Evolutionary conservation across 2,113 vertebrate genomes (phyloP).

Genomic region (cat (Felis catus)): F.catus_Fca126_mat1.0 CM031416.1:41891501-41892000

Average conservation of each 20-base stretch:
- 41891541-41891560: not conserved
- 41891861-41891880: not conserved
- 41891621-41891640: not conserved
- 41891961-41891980: not conserved
- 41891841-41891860: rapidly evolving
- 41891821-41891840: rapidly evolving
- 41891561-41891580: not conserved
- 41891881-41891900: not conserved
- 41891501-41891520: not conserved
- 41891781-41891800: not conserved
- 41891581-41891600: not conserved
- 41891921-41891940: not conserved
- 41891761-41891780: not conserved
- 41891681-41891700: not conserved
- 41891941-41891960: not conserved
- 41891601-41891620: not conserved
- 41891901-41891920: not conserved
- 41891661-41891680: not conserved
- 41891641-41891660: not conserved
- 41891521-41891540: not conserved
- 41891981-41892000: not conserved
- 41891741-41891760: not conserved
- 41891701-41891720: not conserved
- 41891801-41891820: not conserved
- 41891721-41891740: not conserved